Evolutionary conservation across 2,113 vertebrate genomes (phyloP), one percentile per base, ranked within the genome.

Genomic region (Caranx melampygus): DNA sequence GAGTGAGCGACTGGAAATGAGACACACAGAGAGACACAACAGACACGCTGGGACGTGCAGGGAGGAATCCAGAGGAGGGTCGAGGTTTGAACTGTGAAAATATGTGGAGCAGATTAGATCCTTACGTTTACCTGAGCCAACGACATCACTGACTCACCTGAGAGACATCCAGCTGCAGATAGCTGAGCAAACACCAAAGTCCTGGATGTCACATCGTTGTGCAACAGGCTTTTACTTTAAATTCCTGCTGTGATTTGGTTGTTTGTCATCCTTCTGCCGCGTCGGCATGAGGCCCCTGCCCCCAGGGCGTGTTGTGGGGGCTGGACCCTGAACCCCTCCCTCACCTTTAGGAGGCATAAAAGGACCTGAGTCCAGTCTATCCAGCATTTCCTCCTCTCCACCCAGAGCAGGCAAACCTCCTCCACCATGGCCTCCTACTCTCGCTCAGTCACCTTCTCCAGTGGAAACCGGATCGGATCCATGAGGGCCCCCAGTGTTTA

Each of bases 401-500:
- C 47, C 77, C 84, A 82, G 70, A 86, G 77, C 82, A 82, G 78
- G n/a, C 31, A 44, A 11, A 49, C 60, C 60, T 57, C 62, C 76
- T 82, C 58, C 86, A 82, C 21, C 79, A 91, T 90, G 86, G 0
- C 61, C n/a, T 9, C n/a, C 66, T 76, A 35, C 64, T 0, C 8
- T 13, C 75, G 40, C 31, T 67, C 82, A 1, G 0, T 11, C 37
- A 45, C 0, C 57, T 64, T 5, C n/a, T 81, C 77, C 6, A 9
- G 18, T 0, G 44, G 59, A 1, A 45, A 0, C 62, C 87, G 37
- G 1, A 2, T 78, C 0, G 9, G 60, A 14, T 26, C 60, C 57
- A 40, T 16, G 21, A 78, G 83, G 71, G 21, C 87, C 14, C 73
- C 58, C 64, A 91, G 89, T 3, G 64, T 93, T 42, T 84, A 81